Evolutionary conservation across 2,113 vertebrate genomes (phyloP).

Genomic region (Heterotilapia buettikoferi): DNA sequence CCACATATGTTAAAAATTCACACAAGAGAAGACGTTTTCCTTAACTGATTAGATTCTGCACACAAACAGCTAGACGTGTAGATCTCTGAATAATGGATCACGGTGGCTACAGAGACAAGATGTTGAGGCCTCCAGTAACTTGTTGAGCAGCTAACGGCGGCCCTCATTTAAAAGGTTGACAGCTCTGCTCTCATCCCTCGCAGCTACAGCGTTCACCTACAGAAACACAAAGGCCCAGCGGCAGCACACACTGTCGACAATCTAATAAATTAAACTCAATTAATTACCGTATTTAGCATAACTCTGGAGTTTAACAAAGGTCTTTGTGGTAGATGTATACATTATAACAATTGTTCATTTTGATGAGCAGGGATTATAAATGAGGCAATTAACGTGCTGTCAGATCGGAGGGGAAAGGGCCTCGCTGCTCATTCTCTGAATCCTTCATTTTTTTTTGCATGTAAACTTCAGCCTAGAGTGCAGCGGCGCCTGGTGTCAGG

Average conservation of each 20-base stretch:
- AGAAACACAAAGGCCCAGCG: conserved; percentile 15
- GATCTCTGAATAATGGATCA: not conserved
- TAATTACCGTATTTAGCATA: conserved; percentile 65
- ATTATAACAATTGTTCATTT: conserved; percentile 66
- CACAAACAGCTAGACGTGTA: not conserved
- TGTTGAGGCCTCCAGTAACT: conserved; percentile 8
- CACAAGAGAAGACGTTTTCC: not conserved
- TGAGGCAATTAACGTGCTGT: conserved; percentile 71
- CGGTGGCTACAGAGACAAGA: not conserved
- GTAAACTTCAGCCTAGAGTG: conserved; percentile 16
- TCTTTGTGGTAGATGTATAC: conserved; percentile 51
- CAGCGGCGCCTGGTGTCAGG: not conserved
- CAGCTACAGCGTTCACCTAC: conserved; percentile 6
- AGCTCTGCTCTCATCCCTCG: conserved; percentile 10
- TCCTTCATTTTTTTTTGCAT: not conserved
- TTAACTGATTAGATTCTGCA: not conserved
- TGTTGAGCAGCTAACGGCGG: conserved; percentile 9
- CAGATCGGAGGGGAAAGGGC: conserved; percentile 52
- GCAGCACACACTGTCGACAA: conserved; percentile 8
- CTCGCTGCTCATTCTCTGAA: not conserved
- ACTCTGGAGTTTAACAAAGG: conserved; percentile 61
- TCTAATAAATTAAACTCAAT: conserved; percentile 64
- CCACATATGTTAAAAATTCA: not conserved
- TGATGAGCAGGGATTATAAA: conserved; percentile 71
- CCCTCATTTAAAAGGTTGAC: conserved; percentile 29